Percentiles rank a stretch among this genome's conserved stretches.
Conservation (phyloP, 2,113 vertebrate species). For the Ailurus styani region DNA sequence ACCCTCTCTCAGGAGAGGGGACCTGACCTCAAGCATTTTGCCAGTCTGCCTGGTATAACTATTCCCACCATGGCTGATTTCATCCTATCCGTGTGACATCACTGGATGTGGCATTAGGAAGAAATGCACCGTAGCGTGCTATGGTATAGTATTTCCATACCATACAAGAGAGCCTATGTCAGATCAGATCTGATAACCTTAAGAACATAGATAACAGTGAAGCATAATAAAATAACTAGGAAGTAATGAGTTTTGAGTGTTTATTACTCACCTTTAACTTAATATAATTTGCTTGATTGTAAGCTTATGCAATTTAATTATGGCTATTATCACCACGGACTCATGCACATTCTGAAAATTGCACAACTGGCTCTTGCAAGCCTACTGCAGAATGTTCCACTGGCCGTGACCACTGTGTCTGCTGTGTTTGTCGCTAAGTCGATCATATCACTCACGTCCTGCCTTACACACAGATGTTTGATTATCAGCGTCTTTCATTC, state of each 20-base stretch:
- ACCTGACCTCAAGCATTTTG: background rate
- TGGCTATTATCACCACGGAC: background rate
- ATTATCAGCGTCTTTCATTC: background rate
- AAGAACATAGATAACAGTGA: background rate
- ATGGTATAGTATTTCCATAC: background rate
- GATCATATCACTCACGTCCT: background rate
- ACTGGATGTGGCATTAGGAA: background rate
- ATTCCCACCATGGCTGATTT: background rate
- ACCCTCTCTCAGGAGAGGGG: rapidly evolving
- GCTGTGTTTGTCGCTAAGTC: background rate
- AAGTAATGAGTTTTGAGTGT: background rate
- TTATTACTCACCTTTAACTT: background rate
- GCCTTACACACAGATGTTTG: background rate
- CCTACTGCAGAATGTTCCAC: background rate
- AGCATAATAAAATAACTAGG: background rate
- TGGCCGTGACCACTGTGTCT: background rate
- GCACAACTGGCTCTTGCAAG: background rate
- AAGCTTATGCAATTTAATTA: background rate
- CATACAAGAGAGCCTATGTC: background rate
- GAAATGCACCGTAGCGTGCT: rapidly evolving
- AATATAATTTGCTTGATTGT: background rate
- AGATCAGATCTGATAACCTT: background rate
- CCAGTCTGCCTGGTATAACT: background rate
- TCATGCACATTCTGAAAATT: background rate
- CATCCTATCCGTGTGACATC: background rate